A percentile compares a stretch with the other conserved stretches of the same genome.
phyloP scores from a whole-genome alignment of 1,140 invertebrate species.

The Brachionus plicatilis region DNA sequence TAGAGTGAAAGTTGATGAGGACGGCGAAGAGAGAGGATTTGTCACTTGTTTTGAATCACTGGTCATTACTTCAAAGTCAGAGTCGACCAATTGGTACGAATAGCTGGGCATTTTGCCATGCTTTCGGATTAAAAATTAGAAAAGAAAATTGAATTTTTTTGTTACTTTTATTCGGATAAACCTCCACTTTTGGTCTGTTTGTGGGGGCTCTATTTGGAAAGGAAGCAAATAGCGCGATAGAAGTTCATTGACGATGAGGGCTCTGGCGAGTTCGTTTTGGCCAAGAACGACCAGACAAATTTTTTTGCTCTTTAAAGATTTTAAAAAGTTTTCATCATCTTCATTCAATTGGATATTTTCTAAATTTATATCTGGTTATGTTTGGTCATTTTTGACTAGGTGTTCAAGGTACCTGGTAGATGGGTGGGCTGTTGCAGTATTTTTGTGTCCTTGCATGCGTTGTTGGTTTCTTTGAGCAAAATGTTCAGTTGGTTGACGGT shows the following conservation, averaged over 20 bases:
- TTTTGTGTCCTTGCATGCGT: background rate
- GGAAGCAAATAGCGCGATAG: constrained; percentile 65
- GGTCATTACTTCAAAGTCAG: constrained; percentile 29
- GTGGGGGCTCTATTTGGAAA: constrained; percentile 50
- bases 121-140: background rate
- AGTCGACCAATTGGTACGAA: constrained; percentile 18
- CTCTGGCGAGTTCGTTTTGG: constrained; percentile 65
- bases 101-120: constrained; percentile 11
- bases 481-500: constrained; percentile 1
- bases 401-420: background rate
- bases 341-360: constrained; percentile 21
- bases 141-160: background rate
- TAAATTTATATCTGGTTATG: background rate
- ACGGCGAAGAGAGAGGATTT: background rate
- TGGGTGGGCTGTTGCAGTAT: background rate
- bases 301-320: background rate
- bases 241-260: constrained; percentile 67
- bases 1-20: background rate
- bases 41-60: background rate
- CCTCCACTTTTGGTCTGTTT: constrained; percentile 58
- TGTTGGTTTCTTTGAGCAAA: background rate
- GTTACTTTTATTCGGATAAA: constrained; percentile 64
- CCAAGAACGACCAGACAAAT: constrained; percentile 63
- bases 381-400: background rate
- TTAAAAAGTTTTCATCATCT: background rate